These are phyloP conservation scores for Acropternis orthonyx DNA, from an alignment of 2,797 vertebrate genomes.

Conservation along the genomic window DNA sequence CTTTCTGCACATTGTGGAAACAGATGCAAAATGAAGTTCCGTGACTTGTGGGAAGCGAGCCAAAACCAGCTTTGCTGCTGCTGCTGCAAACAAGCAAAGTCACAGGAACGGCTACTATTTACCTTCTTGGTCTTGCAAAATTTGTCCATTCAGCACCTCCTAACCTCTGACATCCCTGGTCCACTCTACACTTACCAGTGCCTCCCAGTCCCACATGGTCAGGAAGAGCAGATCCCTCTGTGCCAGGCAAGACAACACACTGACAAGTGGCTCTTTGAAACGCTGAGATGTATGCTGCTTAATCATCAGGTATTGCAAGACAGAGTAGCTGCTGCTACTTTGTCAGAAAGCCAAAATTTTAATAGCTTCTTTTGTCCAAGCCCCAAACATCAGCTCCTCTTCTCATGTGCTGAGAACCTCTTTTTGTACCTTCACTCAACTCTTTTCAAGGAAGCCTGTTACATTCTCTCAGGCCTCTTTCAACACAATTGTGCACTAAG, in stretches of 20 bases:
- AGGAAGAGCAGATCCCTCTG: neutral
- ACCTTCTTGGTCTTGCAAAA: neutral
- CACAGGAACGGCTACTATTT: neutral
- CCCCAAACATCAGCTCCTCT: neutral
- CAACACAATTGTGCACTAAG: neutral
- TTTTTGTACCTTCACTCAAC: neutral
- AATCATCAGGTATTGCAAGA: neutral
- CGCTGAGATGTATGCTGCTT: neutral
- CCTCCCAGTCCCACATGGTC: fast-evolving
- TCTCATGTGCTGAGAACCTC: neutral
- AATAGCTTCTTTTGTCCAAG: neutral
- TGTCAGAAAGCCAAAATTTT: conserved; percentile 19
- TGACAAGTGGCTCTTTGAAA: neutral
- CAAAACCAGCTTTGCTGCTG: neutral
- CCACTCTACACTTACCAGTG: neutral
- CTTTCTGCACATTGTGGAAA: conserved; percentile 2
- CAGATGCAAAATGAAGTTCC: neutral
- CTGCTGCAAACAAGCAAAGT: neutral
- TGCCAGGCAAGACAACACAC: neutral
- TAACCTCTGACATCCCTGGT: neutral
- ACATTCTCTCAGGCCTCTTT: neutral
- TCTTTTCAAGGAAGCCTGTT: neutral
- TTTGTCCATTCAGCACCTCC: neutral
- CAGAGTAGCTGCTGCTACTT: neutral
- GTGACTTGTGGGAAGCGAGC: neutral